Evolutionary conservation across 2,797 vertebrate genomes (phyloP), one percentile per base, ranked within the genome.

Genomic region (Poeciliopsis infans): DNA sequence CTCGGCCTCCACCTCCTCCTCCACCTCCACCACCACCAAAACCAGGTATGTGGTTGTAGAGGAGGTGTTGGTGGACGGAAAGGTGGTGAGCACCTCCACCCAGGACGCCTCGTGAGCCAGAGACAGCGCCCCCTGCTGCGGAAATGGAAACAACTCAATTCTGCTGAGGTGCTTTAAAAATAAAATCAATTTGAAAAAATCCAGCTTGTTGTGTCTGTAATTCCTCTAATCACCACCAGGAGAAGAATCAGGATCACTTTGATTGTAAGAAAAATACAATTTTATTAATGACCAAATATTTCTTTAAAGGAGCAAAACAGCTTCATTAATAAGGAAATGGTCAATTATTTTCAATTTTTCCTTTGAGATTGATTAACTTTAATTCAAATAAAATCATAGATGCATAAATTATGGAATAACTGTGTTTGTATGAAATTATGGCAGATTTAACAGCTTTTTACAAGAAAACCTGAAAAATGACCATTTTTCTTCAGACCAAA

Each of bases 1-100:
- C n/a, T 49, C 47, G 4, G 0, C 7, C 7, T 41, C 76, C 49
- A 0, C 11, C 46, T 0, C 31, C 53, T 2, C 28, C 36, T 15
- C 28, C 28, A 2, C 31, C 70, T 2, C 36, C 46, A 0, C 53
- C 45, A 3, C 69, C 64, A 46, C 25, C 2, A 82, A 39, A 51
- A 88, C 36, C 0, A 95, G 92, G 28, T 94, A 94, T 33, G 96
- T 96, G 80, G 97, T 95, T 0, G 93, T 96, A 5, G 89, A 95
- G 0, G 95, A 97, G 88, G 96, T 97, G 86, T 28, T 96, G 0
- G 94, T 97, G 86, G 93, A 97, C 0, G 97, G 97, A 45, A 91
- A 83, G 83, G 95, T 97, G 83, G 94, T 97, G 46, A 90, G 85
- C 89, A 3, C 81, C 16, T 46, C 43, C 31, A 8, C 1, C 0